Evolutionary conservation across 2,113 vertebrate genomes (phyloP).

Genomic region (Cinclus mexicanus): DNA sequence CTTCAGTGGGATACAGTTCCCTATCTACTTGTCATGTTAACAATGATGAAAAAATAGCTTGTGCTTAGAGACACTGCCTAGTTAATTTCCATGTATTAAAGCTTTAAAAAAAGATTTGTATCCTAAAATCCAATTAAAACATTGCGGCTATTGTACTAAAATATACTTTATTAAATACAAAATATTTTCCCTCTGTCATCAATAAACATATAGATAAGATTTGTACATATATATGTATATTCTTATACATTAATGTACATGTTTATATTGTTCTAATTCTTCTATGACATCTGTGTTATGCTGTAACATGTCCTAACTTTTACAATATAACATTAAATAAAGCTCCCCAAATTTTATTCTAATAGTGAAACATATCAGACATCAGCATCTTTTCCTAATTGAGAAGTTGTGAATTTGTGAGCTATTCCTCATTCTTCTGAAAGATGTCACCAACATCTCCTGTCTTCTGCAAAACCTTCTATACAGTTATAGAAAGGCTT

Average conservation of each 20-base stretch:
- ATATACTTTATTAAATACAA: constrained; percentile 53
- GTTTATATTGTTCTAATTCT: background rate
- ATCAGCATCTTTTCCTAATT: background rate
- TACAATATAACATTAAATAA: background rate
- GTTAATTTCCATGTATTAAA: background rate
- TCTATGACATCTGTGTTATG: background rate
- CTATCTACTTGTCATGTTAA: background rate
- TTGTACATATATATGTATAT: background rate
- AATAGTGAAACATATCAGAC: background rate
- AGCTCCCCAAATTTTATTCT: background rate
- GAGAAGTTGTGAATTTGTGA: background rate
- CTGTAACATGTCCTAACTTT: background rate
- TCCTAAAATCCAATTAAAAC: background rate
- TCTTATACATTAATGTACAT: background rate
- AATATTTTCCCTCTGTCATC: background rate
- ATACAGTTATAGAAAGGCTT: background rate
- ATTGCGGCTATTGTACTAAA: background rate
- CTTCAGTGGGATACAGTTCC: background rate
- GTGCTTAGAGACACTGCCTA: background rate
- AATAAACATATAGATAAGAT: background rate
- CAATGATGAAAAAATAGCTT: background rate
- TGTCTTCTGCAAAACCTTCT: background rate
- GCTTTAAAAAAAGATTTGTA: background rate
- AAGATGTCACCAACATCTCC: background rate
- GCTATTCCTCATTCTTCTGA: background rate